These are phyloP conservation scores for Brachynemurus nebulosus DNA, from an alignment of 2,888 invertebrate genomes.

Conservation along the genomic window DNA sequence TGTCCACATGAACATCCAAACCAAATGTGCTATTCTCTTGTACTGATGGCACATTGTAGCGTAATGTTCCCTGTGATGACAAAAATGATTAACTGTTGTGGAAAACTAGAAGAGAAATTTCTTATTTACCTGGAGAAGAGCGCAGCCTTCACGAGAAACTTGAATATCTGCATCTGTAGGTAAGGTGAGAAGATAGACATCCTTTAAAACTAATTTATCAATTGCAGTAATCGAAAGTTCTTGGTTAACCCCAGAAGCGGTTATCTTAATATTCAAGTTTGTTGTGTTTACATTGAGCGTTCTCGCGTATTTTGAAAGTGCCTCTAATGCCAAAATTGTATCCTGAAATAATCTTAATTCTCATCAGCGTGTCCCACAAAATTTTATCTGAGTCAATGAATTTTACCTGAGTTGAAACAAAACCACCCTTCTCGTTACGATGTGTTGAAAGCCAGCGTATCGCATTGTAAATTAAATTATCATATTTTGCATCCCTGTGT, in stretches of 20 bases:
- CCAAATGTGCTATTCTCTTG: constrained; percentile 37
- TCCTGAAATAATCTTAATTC: too few species aligned
- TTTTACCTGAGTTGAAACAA: constrained; percentile 64
- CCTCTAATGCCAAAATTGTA: constrained; percentile 45
- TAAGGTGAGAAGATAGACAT: constrained; percentile 29
- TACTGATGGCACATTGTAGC: constrained; percentile 36
- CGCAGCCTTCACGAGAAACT: constrained; percentile 40
- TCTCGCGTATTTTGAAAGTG: constrained; percentile 39
- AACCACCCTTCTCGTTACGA: constrained; percentile 53
- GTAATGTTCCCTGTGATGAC: constrained; percentile 31
- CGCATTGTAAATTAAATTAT: constrained; percentile 42
- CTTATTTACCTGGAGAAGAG: constrained; percentile 39
- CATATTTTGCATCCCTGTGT: constrained; percentile 35
- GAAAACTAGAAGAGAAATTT: too few species aligned
- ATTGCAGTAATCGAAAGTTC: constrained; percentile 31
- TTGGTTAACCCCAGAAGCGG: constrained; percentile 30
- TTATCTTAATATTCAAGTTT: constrained; percentile 32
- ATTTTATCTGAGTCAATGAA: too few species aligned
- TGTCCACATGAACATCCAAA: constrained; percentile 31
- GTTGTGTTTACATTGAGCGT: constrained; percentile 29
- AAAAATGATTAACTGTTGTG: too few species aligned
- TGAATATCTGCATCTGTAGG: constrained; percentile 34
- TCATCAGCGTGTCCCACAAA: too few species aligned
- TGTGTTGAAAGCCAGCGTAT: constrained; percentile 60
- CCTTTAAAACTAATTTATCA: constrained; percentile 36